Conservation (phyloP, 1,140 invertebrate species). For the Ladona fulva region DNA sequence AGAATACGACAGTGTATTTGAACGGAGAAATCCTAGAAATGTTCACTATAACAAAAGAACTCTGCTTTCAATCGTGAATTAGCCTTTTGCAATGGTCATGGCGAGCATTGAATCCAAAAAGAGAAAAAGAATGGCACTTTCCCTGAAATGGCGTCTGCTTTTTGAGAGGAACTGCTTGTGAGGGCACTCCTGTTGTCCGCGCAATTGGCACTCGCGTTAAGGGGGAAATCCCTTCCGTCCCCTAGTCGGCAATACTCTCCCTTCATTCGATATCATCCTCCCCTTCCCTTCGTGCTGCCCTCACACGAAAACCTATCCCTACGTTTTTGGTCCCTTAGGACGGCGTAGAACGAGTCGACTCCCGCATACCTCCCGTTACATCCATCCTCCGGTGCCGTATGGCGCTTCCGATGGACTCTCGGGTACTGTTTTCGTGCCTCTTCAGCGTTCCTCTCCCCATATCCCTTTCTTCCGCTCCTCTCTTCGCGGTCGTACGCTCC, state of each 20-base stretch:
- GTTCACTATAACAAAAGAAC: no score
- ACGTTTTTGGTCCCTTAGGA: not conserved
- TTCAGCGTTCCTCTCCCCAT: not conserved
- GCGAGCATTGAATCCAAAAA: no score
- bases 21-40: no score
- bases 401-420: not conserved
- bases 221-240: no score
- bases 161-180: no score
- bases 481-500: not conserved
- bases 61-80: no score
- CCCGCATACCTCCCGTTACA: not conserved
- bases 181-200: no score
- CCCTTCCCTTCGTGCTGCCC: not conserved
- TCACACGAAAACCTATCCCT: constrained; percentile 2
- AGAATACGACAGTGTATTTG: no score
- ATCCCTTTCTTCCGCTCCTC: not conserved
- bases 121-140: no score
- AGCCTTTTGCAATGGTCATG: no score
- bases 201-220: no score
- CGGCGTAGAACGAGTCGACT: not conserved
- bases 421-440: not conserved
- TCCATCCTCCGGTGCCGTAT: not conserved
- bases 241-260: not conserved
- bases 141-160: no score
- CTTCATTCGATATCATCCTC: not conserved